Evolutionary conservation across 2,888 invertebrate genomes (phyloP), one percentile per base, ranked within the genome.

Genomic region (Chymomyza procnemis): DNA sequence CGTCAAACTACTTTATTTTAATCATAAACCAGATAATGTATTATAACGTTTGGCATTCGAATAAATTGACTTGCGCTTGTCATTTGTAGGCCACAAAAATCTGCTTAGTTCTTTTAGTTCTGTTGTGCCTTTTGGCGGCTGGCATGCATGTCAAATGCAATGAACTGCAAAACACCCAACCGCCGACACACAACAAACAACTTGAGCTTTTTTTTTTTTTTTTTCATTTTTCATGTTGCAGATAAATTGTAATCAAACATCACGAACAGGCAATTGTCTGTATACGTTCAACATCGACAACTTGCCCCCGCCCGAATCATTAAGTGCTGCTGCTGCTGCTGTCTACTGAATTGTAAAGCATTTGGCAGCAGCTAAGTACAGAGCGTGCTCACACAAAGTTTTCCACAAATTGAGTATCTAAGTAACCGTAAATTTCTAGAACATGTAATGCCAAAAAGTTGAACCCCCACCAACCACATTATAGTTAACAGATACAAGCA

Each of bases 131-230:
- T 2, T 22, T 26, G 26, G 19, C 14, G 64, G 61, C 48, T 81
- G 84, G 81, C 86, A 85, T 86, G 81, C 86, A 81, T 86, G 81
- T 81, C 86, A 86, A 81, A 84, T 81, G 86, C 84, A 80, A 85
- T 81, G 75, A 80, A 82, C 75, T 71, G 61, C 41, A 68, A 54
- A 48, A 58, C n/a, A n/a, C n/a, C n/a, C n/a, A 67, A 61, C 66
- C 30, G 8, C 26, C 26, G 6, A 26, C 4, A 6, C 26, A n/a
- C n/a, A 46, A 64, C 52, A 61, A 57, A 54, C 54, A 21, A 21
- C 54, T 21, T 12, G 2, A 18, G 34, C 34, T 8, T 26, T 26
- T 26, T 1, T 26, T 26, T 1, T 26, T 26, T 66, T 75, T 67
- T 66, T 50, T 21, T 41, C 34, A 41, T 9, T 19, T 62, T 55